Percentiles rank a stretch among this genome's conserved stretches.
phyloP scores from a whole-genome alignment of 2,113 vertebrate species.

The Gymnarchus niloticus region DNA sequence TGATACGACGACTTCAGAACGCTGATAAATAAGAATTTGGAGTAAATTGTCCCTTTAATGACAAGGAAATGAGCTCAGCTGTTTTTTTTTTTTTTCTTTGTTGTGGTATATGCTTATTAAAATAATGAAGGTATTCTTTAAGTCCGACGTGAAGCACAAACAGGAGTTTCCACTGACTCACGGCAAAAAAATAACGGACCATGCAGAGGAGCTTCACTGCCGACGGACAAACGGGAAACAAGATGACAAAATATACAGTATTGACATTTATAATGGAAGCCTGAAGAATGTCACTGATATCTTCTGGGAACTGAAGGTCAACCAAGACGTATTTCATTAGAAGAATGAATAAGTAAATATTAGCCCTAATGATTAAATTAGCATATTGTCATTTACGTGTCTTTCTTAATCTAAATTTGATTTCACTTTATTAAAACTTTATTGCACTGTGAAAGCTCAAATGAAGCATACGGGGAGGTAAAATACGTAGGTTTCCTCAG shows the following conservation, averaged over 20 bases:
- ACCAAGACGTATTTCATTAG: conserved; percentile 13
- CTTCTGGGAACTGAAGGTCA: conserved; percentile 28
- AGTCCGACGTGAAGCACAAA: background rate
- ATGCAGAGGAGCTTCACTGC: background rate
- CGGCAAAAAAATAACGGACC: background rate
- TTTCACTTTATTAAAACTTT: background rate
- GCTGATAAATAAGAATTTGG: background rate
- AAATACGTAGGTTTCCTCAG: background rate
- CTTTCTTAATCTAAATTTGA: background rate
- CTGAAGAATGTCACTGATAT: conserved; percentile 22
- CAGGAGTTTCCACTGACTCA: background rate
- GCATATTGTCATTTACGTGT: background rate
- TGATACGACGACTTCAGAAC: background rate
- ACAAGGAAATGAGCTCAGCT: background rate
- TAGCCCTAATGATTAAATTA: conserved; percentile 21
- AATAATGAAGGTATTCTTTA: background rate
- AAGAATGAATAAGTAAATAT: conserved; percentile 20
- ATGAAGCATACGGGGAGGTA: background rate
- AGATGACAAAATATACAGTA: conserved; percentile 27
- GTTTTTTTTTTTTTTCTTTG: background rate
- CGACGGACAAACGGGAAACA: background rate
- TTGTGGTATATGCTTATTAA: background rate
- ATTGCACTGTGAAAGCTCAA: background rate
- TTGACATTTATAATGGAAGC: conserved; percentile 23
- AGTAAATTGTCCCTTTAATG: background rate